Evolutionary conservation across 2,888 invertebrate genomes (phyloP), one percentile per base, ranked within the genome.

Genomic region (Stomorhina lunata): DNA sequence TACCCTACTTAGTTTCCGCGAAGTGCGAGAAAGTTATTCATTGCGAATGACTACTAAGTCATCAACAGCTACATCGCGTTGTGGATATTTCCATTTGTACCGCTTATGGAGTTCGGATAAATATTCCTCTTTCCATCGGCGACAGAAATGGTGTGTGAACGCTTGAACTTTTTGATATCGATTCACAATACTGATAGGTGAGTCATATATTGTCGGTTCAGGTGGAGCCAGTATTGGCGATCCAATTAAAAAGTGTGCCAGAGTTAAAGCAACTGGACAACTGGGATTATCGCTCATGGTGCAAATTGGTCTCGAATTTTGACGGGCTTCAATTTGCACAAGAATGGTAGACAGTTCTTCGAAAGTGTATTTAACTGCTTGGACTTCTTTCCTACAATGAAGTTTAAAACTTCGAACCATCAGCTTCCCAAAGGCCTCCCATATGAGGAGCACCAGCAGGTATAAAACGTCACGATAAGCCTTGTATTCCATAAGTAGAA

Each of bases 121-220:
- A 71, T 83, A 83, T 9, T 83, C 76, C 1, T 43, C 37, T 43
- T 71, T 80, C 61, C 79, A 83, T 17, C 72, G 59, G n/a, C 9
- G 15, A 34, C 72, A 80, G 53, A 83, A 77, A 3, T 69, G 65
- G 12, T 71, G 65, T 10, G 68, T 29, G 12, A 78, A 17, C n/a
- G 71, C 61, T 25, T 77, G 71, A 1, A 55, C 12, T 34, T 71
- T 78, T 6, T 53, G 37, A n/a, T 32, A 78, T 17, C 53, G 69
- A 69, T 78, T 78, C 7, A 78, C 22, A 10, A 59, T 12, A 29
- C 43, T 25, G 4, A 53, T 12, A 3, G 45, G 59, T 5, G 20
- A 32, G 3, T 76, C 37, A 22, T 34, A 32, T 6, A 71, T 32
- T 22, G 22, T 17, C 0, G 71, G 45, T 4, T 72, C 50, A 1